Base-by-base conservation (phyloP, 2,888 invertebrate species). In the Lycia hirtaria region DNA sequence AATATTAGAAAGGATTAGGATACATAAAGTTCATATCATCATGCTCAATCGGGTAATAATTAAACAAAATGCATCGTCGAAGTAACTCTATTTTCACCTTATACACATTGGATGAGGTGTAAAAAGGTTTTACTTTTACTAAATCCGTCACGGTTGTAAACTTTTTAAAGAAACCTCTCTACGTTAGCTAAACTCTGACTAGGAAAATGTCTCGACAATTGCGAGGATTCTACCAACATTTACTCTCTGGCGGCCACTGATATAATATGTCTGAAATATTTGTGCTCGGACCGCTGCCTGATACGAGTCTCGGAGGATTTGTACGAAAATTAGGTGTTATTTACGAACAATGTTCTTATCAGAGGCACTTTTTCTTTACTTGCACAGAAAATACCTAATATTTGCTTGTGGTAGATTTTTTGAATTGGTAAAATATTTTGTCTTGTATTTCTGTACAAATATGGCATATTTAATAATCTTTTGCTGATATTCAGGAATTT, bases 261-360 rank as follows among this genome's bases (percentile, higher is more conserved):
- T 81, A 41, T 41, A 41, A 41, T 26, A 79, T 79, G 73, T 76
- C 73, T 69, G 65, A 78, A 81, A 78, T 82, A 87, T 87, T 85
- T 81, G 67, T 79, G 74, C 77, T 78, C 72, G 73, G 57, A 53
- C 54, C 64, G 75, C 38, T 10, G 41, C 12, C 12, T 76, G 35
- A 80, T 81, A 82, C 76, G 78, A 76, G 75, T 65, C 82, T 78
- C 80, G 15, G 62, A 73, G 81, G 83, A 77, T 50, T 43, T 53
- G 45, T 57, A 30, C 24, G 49, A 7, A 50, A 26, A 54, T 48
- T 53, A 58, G 47, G 49, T 41, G 10, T 17, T 53, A 38, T 53
- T 45, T 47, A 47, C 40, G 26, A 40, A 38, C 40, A 40, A 30
- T 28, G 4, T n/a, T 15, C 28, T 37, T 33, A 33, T 32, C 14